A percentile compares a stretch with the other conserved stretches of the same genome.
Evolutionary conservation across 2,888 invertebrate genomes (phyloP).

Genomic region (Mantis religiosa): DNA sequence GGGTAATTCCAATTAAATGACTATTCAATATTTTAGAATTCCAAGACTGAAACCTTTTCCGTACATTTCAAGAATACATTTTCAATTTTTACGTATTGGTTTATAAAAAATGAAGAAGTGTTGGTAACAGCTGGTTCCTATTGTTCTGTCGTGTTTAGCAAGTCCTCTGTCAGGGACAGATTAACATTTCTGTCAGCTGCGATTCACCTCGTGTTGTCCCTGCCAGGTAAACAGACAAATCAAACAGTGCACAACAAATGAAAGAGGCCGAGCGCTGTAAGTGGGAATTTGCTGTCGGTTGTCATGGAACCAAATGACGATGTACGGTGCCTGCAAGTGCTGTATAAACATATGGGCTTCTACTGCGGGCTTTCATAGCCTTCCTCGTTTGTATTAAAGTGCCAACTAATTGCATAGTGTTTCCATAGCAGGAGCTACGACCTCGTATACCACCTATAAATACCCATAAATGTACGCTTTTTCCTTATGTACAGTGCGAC

Average conservation of each 20-base stretch:
- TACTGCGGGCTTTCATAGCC: background rate
- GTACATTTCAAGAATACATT: no score
- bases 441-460: no score
- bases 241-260: background rate
- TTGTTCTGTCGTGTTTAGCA: background rate
- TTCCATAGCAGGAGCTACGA: no score
- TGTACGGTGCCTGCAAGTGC: background rate
- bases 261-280: background rate
- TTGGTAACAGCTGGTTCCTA: background rate
- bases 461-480: no score
- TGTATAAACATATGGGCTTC: background rate
- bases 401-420: no score
- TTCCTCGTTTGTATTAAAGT: no score
- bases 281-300: background rate
- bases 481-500: no score
- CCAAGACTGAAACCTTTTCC: no score
- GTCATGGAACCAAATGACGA: background rate
- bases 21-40: no score
- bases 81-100: no score
- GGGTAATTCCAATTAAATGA: no score
- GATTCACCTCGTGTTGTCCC: background rate
- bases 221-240: background rate
- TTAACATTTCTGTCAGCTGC: background rate
- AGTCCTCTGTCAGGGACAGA: background rate
- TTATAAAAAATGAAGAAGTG: background rate